A percentile compares a stretch with the other conserved stretches of the same genome.
These are phyloP conservation scores for Albula glossodonta DNA, from an alignment of 2,113 vertebrate species.

Conservation along the genomic window DNA sequence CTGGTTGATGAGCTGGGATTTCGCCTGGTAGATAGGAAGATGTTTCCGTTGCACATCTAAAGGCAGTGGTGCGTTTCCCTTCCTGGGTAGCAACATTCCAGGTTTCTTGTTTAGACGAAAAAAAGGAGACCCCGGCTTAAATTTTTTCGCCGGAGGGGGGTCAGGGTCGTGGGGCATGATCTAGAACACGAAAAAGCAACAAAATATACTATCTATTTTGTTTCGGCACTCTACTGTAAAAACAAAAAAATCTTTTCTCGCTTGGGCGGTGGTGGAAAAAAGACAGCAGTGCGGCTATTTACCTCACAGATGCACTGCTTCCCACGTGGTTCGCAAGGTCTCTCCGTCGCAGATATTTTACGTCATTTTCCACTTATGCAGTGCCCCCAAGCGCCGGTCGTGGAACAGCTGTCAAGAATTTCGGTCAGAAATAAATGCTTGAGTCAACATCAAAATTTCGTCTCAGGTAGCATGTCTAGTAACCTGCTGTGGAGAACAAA, in stretches of 20 bases:
- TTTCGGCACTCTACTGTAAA: neutral
- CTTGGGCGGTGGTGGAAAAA: conserved; percentile 22
- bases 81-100: conserved; percentile 75
- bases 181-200: conserved; percentile 32
- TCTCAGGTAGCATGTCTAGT: too few relatives aligned
- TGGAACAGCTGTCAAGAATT: too few relatives aligned
- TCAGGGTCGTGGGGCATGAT: conserved; percentile 79
- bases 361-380: conserved; percentile 42
- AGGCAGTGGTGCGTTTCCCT: conserved; percentile 57
- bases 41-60: conserved; percentile 79
- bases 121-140: conserved; percentile 78
- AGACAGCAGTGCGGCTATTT: conserved; percentile 57
- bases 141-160: conserved; percentile 80
- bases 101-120: conserved; percentile 66
- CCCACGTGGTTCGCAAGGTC: conserved; percentile 40
- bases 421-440: too few relatives aligned
- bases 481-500: too few relatives aligned
- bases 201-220: conserved; percentile 20
- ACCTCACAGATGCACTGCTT: neutral
- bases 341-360: conserved; percentile 55
- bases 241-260: neutral
- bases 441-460: too few relatives aligned
- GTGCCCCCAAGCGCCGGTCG: conserved; percentile 12
- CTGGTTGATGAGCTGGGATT: conserved; percentile 75
- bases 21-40: conserved; percentile 86